phyloP scores from a whole-genome alignment of 1,140 invertebrate genomes.

The Cydia amplana region DNA sequence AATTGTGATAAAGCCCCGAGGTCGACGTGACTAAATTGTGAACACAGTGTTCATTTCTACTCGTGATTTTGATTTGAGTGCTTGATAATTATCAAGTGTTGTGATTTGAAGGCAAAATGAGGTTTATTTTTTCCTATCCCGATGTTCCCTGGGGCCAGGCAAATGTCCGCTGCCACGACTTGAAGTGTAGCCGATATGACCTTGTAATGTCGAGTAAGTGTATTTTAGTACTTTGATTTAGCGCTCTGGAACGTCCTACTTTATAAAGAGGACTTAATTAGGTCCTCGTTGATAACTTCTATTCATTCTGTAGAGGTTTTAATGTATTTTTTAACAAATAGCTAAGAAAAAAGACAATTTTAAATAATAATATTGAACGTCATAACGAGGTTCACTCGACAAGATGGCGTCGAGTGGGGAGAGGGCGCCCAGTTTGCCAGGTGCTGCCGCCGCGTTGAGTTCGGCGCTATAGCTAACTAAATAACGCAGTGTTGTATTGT shows the following conservation, averaged over 20 bases:
- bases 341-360: constrained; percentile 46
- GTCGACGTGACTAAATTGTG: constrained; percentile 76
- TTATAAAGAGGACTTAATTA: background rate
- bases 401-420: constrained; percentile 78
- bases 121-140: constrained; percentile 65
- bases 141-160: constrained; percentile 65
- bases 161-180: constrained; percentile 70
- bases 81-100: constrained; percentile 52
- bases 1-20: constrained; percentile 75
- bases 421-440: constrained; percentile 78
- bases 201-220: constrained; percentile 73
- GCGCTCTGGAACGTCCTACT: constrained; percentile 1
- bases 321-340: constrained; percentile 6
- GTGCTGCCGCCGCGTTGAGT: constrained; percentile 80
- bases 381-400: constrained; percentile 70
- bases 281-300: background rate
- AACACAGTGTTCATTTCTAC: constrained; percentile 61
- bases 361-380: constrained; percentile 77
- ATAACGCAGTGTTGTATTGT: constrained; percentile 78
- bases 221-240: constrained; percentile 61
- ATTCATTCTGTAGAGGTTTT: background rate
- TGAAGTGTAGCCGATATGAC: constrained; percentile 70
- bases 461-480: constrained; percentile 79
- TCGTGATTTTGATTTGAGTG: constrained; percentile 45
- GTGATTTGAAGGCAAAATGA: constrained; percentile 57